Conservation (phyloP, 1,140 invertebrate species). For the Laupala kohalensis region DNA sequence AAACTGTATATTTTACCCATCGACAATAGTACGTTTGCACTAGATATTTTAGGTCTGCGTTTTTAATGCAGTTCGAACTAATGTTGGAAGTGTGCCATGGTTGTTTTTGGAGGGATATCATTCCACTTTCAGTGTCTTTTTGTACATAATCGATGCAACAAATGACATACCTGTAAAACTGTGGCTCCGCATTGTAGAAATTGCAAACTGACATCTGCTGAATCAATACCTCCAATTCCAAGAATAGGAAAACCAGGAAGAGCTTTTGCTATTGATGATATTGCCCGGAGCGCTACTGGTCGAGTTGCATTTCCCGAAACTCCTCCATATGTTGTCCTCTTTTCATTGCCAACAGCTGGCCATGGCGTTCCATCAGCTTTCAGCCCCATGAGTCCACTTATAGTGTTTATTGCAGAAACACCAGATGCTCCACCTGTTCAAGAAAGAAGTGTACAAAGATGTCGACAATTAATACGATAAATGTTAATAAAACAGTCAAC, state of each 20-base stretch:
- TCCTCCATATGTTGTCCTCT: conserved; percentile 88
- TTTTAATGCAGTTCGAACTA: too few species aligned
- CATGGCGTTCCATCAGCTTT: conserved; percentile 68
- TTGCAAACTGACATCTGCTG: conserved; percentile 83
- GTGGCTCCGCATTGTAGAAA: conserved; percentile 85
- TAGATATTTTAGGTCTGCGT: too few species aligned
- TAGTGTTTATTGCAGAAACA: conserved; percentile 94
- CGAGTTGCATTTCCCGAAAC: conserved; percentile 91
- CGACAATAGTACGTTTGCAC: too few species aligned
- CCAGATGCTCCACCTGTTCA: conserved; percentile 71
- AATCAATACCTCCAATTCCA: conserved; percentile 93
- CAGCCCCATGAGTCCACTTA: conserved; percentile 84
- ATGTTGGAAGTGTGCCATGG: too few species aligned
- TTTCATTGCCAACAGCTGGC: conserved; percentile 73
- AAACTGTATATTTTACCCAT: too few species aligned
- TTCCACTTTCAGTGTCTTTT: too few species aligned
- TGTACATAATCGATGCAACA: too few species aligned
- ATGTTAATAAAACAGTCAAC: too few species aligned
- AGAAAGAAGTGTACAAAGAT: too few species aligned
- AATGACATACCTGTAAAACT: conserved; percentile 71
- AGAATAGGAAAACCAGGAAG: conserved; percentile 84
- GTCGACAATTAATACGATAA: too few species aligned
- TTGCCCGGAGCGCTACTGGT: conserved; percentile 79
- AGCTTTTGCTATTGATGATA: conserved; percentile 70
- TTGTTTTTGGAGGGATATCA: too few species aligned